Evolutionary conservation across 2,888 invertebrate genomes (phyloP).

Genomic region (Dusona sp.): DNA sequence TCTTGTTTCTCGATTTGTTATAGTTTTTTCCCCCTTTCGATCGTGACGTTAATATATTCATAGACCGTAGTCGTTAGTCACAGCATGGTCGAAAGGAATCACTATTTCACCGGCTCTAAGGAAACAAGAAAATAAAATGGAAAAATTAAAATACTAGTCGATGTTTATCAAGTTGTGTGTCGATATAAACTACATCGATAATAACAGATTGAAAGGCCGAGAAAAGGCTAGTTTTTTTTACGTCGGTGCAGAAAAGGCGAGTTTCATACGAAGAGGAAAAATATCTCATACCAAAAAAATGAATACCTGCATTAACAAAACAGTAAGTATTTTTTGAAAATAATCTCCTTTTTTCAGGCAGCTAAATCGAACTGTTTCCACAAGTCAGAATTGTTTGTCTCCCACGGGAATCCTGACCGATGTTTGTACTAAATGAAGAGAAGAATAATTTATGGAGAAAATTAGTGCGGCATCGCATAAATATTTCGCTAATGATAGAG

Average conservation of each 20-base stretch:
- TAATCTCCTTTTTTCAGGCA: background rate
- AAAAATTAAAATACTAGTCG: background rate
- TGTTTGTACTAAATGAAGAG: background rate
- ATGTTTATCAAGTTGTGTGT: background rate
- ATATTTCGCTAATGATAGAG: background rate
- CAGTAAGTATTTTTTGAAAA: background rate
- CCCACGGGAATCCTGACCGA: background rate
- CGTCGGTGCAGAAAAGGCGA: background rate
- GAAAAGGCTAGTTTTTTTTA: constrained; percentile 26
- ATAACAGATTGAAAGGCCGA: background rate
- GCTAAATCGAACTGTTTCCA: background rate
- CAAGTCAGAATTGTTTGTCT: background rate
- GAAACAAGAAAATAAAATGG: constrained; percentile 3
- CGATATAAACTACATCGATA: background rate
- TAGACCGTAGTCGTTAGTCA: constrained; percentile 4
- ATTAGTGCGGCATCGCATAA: background rate
- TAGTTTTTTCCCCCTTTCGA: constrained; percentile 28
- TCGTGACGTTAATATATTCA: constrained; percentile 18
- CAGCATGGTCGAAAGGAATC: background rate
- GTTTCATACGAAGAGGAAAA: background rate
- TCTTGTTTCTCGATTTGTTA: background rate
- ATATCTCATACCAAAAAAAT: background rate
- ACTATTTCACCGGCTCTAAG: constrained; percentile 8
- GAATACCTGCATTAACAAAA: background rate
- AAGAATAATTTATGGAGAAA: background rate